Conservation (phyloP, 37 sponge, comb jelly and placozoan species). For the Ianthella basta region DNA sequence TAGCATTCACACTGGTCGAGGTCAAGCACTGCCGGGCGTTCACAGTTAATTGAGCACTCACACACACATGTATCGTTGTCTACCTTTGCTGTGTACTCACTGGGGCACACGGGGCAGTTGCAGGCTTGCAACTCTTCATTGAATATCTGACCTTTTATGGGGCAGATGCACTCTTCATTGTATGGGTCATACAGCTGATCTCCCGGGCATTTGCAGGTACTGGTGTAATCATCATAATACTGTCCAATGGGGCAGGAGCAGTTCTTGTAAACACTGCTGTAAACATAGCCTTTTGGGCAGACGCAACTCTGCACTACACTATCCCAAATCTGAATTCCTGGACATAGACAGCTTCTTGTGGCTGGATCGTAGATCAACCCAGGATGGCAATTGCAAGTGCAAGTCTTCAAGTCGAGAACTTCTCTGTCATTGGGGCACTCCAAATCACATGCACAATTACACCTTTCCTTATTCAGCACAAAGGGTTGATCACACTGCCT, state of each 20-base stretch:
- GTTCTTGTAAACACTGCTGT: background rate
- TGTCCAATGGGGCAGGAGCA: conserved; percentile 14
- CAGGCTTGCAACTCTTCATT: background rate
- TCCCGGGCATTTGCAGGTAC: conserved; percentile 11
- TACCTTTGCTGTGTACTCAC: background rate
- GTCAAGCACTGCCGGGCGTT: background rate
- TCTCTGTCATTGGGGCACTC: too few species aligned
- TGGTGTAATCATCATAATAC: background rate
- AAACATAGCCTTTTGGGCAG: conserved; percentile 15
- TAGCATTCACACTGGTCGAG: background rate
- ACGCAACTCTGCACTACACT: background rate
- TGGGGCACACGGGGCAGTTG: background rate
- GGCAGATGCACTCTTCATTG: background rate
- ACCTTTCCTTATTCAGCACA: too few species aligned
- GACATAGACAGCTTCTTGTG: background rate
- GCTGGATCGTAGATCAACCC: background rate
- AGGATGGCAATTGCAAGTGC: too few species aligned
- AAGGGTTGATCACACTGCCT: too few species aligned
- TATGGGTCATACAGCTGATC: conserved; percentile 9
- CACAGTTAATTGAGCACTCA: background rate
- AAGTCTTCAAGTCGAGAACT: too few species aligned
- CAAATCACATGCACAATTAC: too few species aligned
- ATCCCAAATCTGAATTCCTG: conserved; percentile 3
- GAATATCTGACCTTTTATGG: background rate
- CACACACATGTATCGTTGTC: conserved; percentile 13